A percentile compares a stretch with the other conserved stretches of the same genome.
phyloP scores from a whole-genome alignment of 1,140 invertebrate genomes.

The Limonius californicus region DNA sequence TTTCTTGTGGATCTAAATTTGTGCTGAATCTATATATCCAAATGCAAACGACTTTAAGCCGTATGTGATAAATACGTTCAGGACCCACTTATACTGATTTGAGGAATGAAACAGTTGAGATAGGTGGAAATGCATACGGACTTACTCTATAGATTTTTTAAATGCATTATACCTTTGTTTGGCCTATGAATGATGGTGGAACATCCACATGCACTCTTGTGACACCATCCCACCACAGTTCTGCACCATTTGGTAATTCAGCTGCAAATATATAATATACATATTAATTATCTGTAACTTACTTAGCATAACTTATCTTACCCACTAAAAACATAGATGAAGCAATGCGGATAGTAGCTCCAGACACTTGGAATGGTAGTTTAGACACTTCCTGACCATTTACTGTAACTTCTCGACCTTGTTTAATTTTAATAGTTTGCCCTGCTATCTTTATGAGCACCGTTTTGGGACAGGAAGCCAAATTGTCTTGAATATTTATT shows the following conservation, averaged over 20 bases:
- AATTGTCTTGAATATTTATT: too few relatives aligned
- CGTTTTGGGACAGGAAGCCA: conserved; percentile 70
- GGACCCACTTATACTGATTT: too few relatives aligned
- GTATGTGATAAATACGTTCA: too few relatives aligned
- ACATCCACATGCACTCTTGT: conserved; percentile 77
- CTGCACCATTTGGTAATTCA: conserved; percentile 68
- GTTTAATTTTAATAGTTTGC: conserved; percentile 50
- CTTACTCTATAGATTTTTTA: too few relatives aligned
- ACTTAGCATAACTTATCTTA: too few relatives aligned
- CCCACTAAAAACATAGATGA: conserved; percentile 72
- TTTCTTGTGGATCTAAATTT: too few relatives aligned
- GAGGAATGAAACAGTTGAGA: too few relatives aligned
- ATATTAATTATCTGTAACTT: too few relatives aligned
- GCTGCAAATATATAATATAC: too few relatives aligned
- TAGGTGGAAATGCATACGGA: too few relatives aligned
- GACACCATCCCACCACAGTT: conserved; percentile 79
- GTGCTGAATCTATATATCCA: too few relatives aligned
- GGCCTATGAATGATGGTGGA: conserved; percentile 64
- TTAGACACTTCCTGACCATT: conserved; percentile 65
- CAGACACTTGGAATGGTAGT: conserved; percentile 56
- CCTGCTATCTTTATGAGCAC: conserved; percentile 58
- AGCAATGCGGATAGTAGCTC: conserved; percentile 57
- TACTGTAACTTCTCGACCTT: conserved; percentile 52
- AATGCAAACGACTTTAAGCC: too few relatives aligned
- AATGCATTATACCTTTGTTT: conserved; percentile 48